Evolutionary conservation across 37 sponge, comb jelly and placozoan species (phyloP).

Genomic region (Spongilla lacustris): DNA sequence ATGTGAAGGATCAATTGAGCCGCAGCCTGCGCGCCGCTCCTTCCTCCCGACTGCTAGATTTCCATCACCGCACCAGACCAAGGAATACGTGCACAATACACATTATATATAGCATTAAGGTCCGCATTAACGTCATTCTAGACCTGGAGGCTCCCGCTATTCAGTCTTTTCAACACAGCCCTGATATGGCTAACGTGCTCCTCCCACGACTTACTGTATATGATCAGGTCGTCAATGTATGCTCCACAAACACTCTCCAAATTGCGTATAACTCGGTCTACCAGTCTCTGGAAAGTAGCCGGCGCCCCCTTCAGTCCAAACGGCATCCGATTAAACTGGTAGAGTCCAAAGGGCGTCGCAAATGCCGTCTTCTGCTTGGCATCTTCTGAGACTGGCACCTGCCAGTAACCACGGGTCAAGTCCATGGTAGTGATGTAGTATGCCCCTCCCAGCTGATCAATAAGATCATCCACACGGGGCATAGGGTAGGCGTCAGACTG

Average conservation of each 20-base stretch:
- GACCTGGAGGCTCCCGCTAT: too few species aligned
- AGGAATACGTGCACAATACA: too few species aligned
- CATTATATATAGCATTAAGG: too few species aligned
- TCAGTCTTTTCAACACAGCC: conserved; percentile 18
- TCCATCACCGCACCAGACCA: too few species aligned
- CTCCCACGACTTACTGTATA: conserved; percentile 55
- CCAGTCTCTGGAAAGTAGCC: conserved; percentile 69
- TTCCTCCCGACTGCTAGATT: too few species aligned
- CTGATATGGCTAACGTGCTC: conserved; percentile 48
- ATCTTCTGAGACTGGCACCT: conserved; percentile 47
- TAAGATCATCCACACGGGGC: conserved; percentile 63
- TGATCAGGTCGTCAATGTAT: conserved; percentile 57
- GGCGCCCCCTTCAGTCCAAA: conserved; percentile 69
- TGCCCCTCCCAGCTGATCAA: conserved; percentile 52
- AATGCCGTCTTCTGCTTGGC: conserved; percentile 62
- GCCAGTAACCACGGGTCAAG: conserved; percentile 63
- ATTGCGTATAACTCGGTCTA: conserved; percentile 29
- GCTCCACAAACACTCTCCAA: conserved; percentile 22
- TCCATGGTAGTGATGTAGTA: conserved; percentile 55
- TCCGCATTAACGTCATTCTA: too few species aligned
- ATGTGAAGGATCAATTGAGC: too few species aligned
- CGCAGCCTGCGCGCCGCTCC: too few species aligned
- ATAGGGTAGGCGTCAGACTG: conserved; percentile 60
- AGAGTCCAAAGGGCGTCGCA: conserved; percentile 55
- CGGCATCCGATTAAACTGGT: conserved; percentile 68